phyloP scores from a whole-genome alignment of 2,113 vertebrate species.

The Stigmatopora argus region DNA sequence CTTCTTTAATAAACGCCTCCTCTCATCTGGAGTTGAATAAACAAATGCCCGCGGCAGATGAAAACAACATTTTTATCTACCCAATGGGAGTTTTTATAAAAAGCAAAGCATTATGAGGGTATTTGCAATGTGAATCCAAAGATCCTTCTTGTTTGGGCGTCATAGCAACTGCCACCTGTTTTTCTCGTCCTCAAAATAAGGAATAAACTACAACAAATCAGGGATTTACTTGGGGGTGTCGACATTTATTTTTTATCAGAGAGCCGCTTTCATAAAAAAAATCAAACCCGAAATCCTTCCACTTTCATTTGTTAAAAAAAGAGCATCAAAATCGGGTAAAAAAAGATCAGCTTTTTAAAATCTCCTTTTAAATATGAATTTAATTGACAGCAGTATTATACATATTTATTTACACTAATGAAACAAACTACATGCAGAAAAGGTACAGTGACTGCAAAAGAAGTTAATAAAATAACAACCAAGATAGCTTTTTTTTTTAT shows the following conservation, averaged over 20 bases:
- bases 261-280: too few relatives aligned
- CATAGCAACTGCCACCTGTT: not conserved
- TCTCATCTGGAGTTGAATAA: not conserved
- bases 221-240: not conserved
- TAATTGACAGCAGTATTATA: too few relatives aligned
- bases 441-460: too few relatives aligned
- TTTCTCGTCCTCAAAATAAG: not conserved
- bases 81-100: not conserved
- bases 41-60: not conserved
- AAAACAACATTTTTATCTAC: not conserved
- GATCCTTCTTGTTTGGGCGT: not conserved
- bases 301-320: too few relatives aligned
- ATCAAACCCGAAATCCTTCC: too few relatives aligned
- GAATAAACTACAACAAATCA: not conserved
- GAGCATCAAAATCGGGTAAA: too few relatives aligned
- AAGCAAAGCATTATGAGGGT: not conserved
- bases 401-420: too few relatives aligned
- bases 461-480: too few relatives aligned
- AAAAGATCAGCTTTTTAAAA: too few relatives aligned
- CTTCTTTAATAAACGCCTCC: not conserved
- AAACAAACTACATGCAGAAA: too few relatives aligned
- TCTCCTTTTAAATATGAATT: too few relatives aligned
- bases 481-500: too few relatives aligned
- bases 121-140: not conserved
- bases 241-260: not conserved